Evolutionary conservation across 2,888 invertebrate species (phyloP).

Genomic region (Drosophila tripunctata): DNA sequence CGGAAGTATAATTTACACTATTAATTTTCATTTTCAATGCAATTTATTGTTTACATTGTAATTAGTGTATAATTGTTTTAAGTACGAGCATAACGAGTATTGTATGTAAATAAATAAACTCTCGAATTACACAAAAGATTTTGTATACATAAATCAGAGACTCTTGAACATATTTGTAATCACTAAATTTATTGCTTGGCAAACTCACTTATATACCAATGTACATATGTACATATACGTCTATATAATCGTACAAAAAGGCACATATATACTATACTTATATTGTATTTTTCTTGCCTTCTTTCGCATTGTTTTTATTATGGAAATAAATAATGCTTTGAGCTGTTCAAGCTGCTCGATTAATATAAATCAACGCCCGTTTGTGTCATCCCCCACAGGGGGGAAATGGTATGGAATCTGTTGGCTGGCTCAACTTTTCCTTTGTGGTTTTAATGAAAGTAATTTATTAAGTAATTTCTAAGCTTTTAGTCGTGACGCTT

Average conservation of each 20-base stretch:
- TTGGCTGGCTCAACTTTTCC: constrained; percentile 57
- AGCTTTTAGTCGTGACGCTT: constrained; percentile 73
- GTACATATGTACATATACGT: not conserved
- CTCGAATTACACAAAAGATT: constrained; percentile 3
- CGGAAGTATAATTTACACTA: not conserved
- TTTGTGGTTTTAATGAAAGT: constrained; percentile 75
- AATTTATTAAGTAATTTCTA: constrained; percentile 78
- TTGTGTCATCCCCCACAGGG: constrained; percentile 58
- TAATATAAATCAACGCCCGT: constrained; percentile 73
- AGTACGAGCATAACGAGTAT: constrained; percentile 14
- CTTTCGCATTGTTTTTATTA: constrained; percentile 56
- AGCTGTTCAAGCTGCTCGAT: constrained; percentile 63
- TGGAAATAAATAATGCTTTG: constrained; percentile 70
- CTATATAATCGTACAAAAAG: not conserved
- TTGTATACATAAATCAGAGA: not conserved
- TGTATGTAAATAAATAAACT: constrained; percentile 22
- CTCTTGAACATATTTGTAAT: constrained; percentile 20
- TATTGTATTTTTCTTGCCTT: constrained; percentile 34
- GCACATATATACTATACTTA: not conserved
- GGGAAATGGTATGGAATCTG: not conserved
- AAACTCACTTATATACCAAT: constrained; percentile 5
- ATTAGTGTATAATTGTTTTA: constrained; percentile 46
- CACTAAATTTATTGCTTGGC: constrained; percentile 66
- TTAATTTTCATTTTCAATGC: not conserved
- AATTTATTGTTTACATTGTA: constrained; percentile 7